These are phyloP conservation scores for Callorhinus ursinus DNA, from an alignment of 2,113 vertebrate genomes.

Conservation along the genomic window DNA sequence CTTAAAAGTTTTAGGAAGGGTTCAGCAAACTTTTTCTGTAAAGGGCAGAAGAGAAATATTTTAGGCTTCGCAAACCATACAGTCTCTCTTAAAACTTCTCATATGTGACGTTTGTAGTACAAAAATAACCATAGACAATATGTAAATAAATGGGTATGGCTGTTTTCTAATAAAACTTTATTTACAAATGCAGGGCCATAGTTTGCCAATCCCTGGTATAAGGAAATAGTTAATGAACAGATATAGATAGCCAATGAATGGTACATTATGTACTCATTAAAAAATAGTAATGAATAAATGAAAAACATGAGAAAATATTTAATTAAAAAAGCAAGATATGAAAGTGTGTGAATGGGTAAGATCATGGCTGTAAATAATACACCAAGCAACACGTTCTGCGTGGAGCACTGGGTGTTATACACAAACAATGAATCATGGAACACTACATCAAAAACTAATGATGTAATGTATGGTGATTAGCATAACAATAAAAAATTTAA, in stretches of 20 bases:
- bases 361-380: neutral
- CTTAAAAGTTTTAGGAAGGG: neutral
- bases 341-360: neutral
- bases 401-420: too few relatives aligned
- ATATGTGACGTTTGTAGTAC: neutral
- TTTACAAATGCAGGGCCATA: neutral
- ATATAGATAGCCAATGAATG: neutral
- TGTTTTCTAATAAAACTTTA: constrained; percentile 31
- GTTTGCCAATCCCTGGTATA: neutral
- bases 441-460: too few relatives aligned
- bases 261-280: neutral
- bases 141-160: neutral
- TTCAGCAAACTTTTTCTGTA: neutral
- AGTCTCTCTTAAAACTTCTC: neutral
- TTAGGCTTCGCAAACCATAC: neutral
- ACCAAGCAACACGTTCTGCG: neutral
- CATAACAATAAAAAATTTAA: too few relatives aligned
- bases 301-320: neutral
- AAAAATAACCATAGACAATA: neutral
- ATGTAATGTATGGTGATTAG: too few relatives aligned
- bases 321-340: neutral
- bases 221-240: neutral
- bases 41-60: neutral
- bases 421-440: too few relatives aligned
- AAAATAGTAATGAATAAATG: neutral